Evolutionary conservation across 2,888 invertebrate genomes (phyloP), one percentile per base, ranked within the genome.

Genomic region (Prosapia bicincta): DNA sequence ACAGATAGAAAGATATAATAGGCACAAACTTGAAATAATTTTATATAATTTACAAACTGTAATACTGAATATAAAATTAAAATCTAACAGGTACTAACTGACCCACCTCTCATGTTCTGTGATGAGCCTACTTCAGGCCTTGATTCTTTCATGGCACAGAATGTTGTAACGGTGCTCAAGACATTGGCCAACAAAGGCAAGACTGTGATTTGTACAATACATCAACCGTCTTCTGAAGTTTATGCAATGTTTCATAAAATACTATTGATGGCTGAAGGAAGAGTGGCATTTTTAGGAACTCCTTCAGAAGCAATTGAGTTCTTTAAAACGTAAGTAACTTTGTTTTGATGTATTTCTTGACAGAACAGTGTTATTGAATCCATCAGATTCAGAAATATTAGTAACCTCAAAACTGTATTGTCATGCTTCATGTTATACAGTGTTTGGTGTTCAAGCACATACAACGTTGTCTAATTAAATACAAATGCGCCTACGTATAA

Each of bases 71-170:
- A n/a, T n/a, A n/a, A n/a, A n/a, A n/a, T n/a, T n/a, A n/a, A n/a
- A n/a, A n/a, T n/a, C n/a, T n/a, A 30, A 23, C 80, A 88, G 88
- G 93, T 97, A 1, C 87, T 98, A 67, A 98, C 97, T 0, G 95
- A 99, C 86, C 99, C 99, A 0, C 92, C 96, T 0, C 86, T 99
- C 66, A 91, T 99, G 89, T 96, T 99, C 84, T 98, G 98, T 84
- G 99, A 99, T 83, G 99, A 99, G 83, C 98, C 98, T 0, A 99
- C 98, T 0, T 97, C 97, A 0, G 97, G 98, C 0, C 87, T 99
- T 76, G 99, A 99, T 85, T 97, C 98, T 0, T 98, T 94, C 83
- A 98, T 98, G 96, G 98, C 99, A 0, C 92, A 95, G 83, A 97
- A 94, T 84, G 96, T 98, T 1, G 91, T 97, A 23, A 92, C 93